Base-by-base conservation (phyloP, 2,888 invertebrate species). In the Caenorhabditis sp. region DNA sequence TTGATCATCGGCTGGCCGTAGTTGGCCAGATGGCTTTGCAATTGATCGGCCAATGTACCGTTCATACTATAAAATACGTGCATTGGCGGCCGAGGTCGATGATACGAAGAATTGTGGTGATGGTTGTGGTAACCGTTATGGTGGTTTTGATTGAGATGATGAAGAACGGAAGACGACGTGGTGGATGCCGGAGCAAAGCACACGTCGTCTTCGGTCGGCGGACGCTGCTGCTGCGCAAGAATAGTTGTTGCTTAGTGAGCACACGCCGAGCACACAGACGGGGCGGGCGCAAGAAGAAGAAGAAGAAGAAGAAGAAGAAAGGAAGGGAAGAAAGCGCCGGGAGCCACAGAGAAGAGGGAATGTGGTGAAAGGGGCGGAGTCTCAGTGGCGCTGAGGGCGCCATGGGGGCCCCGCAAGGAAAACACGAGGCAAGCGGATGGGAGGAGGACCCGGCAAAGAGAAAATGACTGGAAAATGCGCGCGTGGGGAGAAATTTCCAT, bases 61-160 rank as follows among this genome's bases (percentile, higher is more conserved):
- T 79, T 81, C 78, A 81, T 81, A 70, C 78, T 79, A 62, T 78
- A 77, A 79, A 78, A 78, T 17, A 68, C 22, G 11, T 75, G 74
- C 74, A 75, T 75, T 66, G 50, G 53, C 0, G 15, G 58, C 8
- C 43, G 52, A 35, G 27, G 52, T 4, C 27, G 70, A n/a, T 20
- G 48, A n/a, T 15, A 48, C n/a, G 22, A 7, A 11, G 30, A 32
- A 39, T 41, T 17, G 32, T 27, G n/a, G 15, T 1, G 46, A 48
- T 1, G 39, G 22, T n/a, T n/a, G n/a, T n/a, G n/a, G n/a, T n/a
- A n/a, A n/a, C n/a, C n/a, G n/a, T 52, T 27, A 32, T 52, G 13
- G 26, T 43, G 41, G 17, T 53, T 53, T 24, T 53, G 52, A 32
- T 53, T 45, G 56, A 52, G 58, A 45, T 24, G 45, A 20, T 7